Conservation (phyloP, 2,113 vertebrate genomes). For the Archocentrus centrarchus region DNA sequence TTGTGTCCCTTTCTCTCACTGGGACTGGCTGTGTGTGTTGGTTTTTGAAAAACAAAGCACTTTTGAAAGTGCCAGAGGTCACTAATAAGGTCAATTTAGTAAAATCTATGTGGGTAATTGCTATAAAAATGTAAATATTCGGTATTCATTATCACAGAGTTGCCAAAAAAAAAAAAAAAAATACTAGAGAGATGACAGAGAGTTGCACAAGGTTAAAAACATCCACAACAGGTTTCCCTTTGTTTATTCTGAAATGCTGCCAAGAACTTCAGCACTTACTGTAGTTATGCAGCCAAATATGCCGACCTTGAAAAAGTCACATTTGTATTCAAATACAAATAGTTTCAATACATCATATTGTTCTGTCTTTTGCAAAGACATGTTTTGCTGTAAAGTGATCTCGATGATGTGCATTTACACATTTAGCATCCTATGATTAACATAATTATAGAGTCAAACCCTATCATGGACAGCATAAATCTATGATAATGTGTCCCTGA, state of each 20-base stretch:
- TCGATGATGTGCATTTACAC: conserved; percentile 35
- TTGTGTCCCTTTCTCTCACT: background rate
- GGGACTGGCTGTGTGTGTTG: conserved; percentile 23
- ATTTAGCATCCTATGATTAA: conserved; percentile 53
- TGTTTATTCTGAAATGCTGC: conserved; percentile 54
- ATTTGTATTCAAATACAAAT: conserved; percentile 8
- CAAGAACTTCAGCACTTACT: conserved; percentile 41
- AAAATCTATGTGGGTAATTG: conserved; percentile 28
- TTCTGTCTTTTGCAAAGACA: conserved; percentile 14
- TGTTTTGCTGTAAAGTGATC: conserved; percentile 30
- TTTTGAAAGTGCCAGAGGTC: conserved; percentile 29
- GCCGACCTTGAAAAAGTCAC: conserved; percentile 49
- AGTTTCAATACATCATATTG: conserved; percentile 33
- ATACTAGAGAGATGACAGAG: conserved; percentile 6
- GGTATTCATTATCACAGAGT: conserved; percentile 25
- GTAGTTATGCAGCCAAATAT: conserved; percentile 38
- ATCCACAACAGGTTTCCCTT: conserved; percentile 35
- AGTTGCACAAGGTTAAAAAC: conserved; percentile 39
- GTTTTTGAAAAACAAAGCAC: conserved; percentile 40
- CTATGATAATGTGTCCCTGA: conserved; percentile 44
- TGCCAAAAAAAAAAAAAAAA: background rate
- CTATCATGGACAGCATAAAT: conserved; percentile 54
- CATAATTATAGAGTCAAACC: conserved; percentile 48
- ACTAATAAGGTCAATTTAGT: conserved; percentile 44
- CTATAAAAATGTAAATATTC: conserved; percentile 54